A percentile compares a stretch with the other conserved stretches of the same genome.
phyloP scores from a whole-genome alignment of 2,888 invertebrate genomes.

The Drosophila greeni region DNA sequence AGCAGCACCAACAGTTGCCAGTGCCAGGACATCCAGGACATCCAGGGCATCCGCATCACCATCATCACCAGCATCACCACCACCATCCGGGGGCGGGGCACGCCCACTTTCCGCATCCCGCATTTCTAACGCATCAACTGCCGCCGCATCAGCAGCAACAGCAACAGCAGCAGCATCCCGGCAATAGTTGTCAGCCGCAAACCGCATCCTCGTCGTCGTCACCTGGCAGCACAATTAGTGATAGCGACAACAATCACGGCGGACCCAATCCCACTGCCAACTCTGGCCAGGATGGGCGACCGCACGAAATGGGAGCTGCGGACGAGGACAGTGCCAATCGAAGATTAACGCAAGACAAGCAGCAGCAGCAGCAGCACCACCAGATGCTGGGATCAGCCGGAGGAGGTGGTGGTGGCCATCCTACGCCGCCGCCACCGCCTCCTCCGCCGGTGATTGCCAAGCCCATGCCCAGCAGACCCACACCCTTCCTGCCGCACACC shows the following conservation, averaged over 20 bases:
- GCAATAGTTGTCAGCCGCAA: constrained; percentile 79
- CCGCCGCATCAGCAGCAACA: constrained; percentile 70
- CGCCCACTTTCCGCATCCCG: constrained; percentile 79
- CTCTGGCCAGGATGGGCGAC: constrained; percentile 68
- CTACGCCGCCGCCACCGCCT: constrained; percentile 62
- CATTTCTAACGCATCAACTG: constrained; percentile 78
- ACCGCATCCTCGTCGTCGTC: constrained; percentile 79
- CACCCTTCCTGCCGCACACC: constrained; percentile 83
- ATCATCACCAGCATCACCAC: constrained; percentile 56
- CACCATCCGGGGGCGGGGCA: constrained; percentile 66
- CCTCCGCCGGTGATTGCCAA: constrained; percentile 83
- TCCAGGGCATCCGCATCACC: constrained; percentile 56
- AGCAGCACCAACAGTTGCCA: constrained; percentile 47
- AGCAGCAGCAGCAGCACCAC: constrained; percentile 51
- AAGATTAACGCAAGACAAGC: constrained; percentile 76
- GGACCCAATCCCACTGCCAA: constrained; percentile 28
- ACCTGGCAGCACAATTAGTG: constrained; percentile 79
- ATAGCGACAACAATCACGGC: constrained; percentile 78
- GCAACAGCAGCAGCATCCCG: constrained; percentile 65
- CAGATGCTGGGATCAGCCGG: constrained; percentile 52
- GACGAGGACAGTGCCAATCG: constrained; percentile 76
- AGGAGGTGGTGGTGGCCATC: constrained; percentile 38
- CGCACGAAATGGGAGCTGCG: constrained; percentile 65
- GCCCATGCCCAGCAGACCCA: constrained; percentile 88
- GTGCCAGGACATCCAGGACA: constrained; percentile 53